phyloP scores from a whole-genome alignment of 2,888 invertebrate genomes.

The Xestoiulus laeticollis region DNA sequence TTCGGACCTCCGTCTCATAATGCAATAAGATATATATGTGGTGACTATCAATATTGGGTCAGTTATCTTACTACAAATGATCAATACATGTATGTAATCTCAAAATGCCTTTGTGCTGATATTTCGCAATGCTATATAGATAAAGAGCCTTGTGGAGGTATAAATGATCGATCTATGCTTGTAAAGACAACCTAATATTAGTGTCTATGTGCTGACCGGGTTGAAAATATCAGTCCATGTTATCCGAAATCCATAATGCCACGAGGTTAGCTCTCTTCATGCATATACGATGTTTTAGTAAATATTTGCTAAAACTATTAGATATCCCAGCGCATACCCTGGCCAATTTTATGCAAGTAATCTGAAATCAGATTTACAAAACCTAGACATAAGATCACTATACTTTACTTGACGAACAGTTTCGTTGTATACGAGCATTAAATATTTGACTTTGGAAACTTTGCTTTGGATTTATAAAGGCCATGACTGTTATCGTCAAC shows the following conservation, averaged over 20 bases:
- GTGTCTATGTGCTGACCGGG: neutral
- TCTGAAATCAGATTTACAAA: neutral
- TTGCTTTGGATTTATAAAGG: neutral
- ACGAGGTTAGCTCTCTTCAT: neutral
- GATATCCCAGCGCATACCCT: neutral
- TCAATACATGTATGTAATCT: no score
- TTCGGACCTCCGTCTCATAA: neutral
- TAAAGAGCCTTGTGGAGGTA: no score
- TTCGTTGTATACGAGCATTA: neutral
- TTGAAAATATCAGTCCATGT: neutral
- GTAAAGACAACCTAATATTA: no score
- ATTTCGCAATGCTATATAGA: no score
- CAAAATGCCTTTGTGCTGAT: no score
- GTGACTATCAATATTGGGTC: no score
- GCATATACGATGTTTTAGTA: neutral
- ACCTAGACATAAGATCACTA: neutral
- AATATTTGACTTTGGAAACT: neutral
- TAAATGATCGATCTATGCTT: no score
- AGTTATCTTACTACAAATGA: no score
- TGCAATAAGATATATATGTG: no score
- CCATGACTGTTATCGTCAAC: neutral
- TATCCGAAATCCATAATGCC: neutral
- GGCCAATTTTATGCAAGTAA: neutral
- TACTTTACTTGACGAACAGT: neutral
- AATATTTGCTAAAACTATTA: conserved; percentile 40